Base-by-base conservation (phyloP, 2,797 vertebrate genomes). In the Gephyroberyx darwinii region DNA sequence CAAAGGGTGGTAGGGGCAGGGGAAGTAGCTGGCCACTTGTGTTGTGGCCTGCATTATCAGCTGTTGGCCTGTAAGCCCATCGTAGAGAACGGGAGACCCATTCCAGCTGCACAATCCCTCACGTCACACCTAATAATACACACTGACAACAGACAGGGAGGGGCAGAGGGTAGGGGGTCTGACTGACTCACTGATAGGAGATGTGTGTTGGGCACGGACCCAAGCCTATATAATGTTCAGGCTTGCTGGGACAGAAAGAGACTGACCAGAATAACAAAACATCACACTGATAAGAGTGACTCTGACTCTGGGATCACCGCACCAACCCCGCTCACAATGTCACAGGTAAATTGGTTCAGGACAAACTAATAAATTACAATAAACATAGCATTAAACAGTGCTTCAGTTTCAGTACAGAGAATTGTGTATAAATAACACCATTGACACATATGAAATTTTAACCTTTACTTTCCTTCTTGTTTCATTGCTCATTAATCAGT, bases 61-160 rank as follows among this genome's bases (percentile, higher is more conserved):
- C 89, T 92, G 91, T 90, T 88, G 71, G 57, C 30, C 65, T 77
- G 45, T 67, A 51, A 83, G 47, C 74, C 79, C 69, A 78, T 81
- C 62, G n/a, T 83, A 77, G 73, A 77, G 57, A n/a, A 74, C 53
- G 68, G 70, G 77, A 80, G 78, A 77, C 68, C 64, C 47, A 47
- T 81, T 85, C 82, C 82, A 89, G 84, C 75, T 68, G 73, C 76
- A 76, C 73, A 58, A 68, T 76, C 80, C 68, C 69, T 91, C 82
- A 90, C 63, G 52, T 90, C 89, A 91, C 84, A 33, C 65, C 93
- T 94, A 94, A 94, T 91, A 91, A 93, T 94, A 94, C 82, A 82
- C 86, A 10, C 81, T 93, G 93, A 94, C 89, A 93, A 92, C 88
- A 88, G 85, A 69, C 74, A 65, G 71, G 78, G 70, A 71, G 75